These are phyloP conservation scores for Eulithis prunata DNA, from an alignment of 2,888 invertebrate genomes.

Conservation along the genomic window DNA sequence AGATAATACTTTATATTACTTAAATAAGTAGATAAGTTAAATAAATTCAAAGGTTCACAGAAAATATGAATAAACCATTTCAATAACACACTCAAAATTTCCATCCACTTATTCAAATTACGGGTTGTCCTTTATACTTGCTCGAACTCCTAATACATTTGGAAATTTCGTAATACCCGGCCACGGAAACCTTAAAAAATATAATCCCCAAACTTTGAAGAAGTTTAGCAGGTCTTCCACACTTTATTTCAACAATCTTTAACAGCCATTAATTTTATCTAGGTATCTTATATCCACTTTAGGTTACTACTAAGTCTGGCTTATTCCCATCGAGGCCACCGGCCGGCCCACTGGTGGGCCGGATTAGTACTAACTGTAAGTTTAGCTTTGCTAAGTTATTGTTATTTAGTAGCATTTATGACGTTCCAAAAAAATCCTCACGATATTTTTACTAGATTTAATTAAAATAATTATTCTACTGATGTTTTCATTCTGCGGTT, in stretches of 20 bases:
- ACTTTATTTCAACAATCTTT: constrained; percentile 1
- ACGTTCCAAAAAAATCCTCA: too few relatives aligned
- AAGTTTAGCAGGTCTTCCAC: constrained; percentile 11
- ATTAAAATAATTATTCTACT: too few relatives aligned
- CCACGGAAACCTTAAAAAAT: constrained; percentile 36
- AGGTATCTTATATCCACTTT: too few relatives aligned
- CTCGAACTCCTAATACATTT: constrained; percentile 24
- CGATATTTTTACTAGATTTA: too few relatives aligned
- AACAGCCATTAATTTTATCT: background rate
- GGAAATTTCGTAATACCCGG: constrained; percentile 34
- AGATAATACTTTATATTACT: background rate
- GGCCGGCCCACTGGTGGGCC: too few relatives aligned
- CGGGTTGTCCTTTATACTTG: constrained; percentile 30
- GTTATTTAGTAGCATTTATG: too few relatives aligned
- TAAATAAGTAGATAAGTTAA: constrained; percentile 1
- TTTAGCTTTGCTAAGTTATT: too few relatives aligned
- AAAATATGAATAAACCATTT: constrained; percentile 29
- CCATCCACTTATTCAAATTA: constrained; percentile 32
- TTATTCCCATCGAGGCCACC: too few relatives aligned
- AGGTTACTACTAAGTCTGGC: too few relatives aligned
- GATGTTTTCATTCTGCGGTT: too few relatives aligned
- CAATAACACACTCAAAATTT: constrained; percentile 27
- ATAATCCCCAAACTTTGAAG: constrained; percentile 24
- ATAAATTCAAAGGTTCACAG: constrained; percentile 11
- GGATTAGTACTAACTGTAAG: too few relatives aligned